Conservation (phyloP, 2,888 invertebrate genomes). For the Diplolepis rosae region DNA sequence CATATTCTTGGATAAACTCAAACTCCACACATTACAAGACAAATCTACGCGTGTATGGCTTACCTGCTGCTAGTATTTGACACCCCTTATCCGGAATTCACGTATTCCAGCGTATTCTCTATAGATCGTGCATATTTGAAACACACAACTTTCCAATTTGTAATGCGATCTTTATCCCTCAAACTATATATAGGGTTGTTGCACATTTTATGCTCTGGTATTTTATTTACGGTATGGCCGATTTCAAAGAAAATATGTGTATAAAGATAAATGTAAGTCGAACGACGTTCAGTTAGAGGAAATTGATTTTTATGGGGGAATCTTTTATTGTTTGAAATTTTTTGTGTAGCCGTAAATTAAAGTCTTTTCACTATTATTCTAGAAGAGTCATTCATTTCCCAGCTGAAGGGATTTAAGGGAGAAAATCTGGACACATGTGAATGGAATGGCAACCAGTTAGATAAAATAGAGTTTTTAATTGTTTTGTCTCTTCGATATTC, state of each 20-base stretch:
- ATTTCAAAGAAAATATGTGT: background rate
- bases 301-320: too few species aligned
- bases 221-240: background rate
- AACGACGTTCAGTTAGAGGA: too few species aligned
- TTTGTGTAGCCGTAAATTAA: too few species aligned
- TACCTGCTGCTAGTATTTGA: constrained; percentile 7
- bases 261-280: too few species aligned
- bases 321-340: too few species aligned
- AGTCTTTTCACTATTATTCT: too few species aligned
- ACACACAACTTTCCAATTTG: background rate
- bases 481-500: too few species aligned
- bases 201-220: background rate
- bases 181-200: background rate
- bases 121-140: background rate
- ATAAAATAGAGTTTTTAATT: background rate
- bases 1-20: background rate
- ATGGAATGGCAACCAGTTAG: background rate
- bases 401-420: too few species aligned
- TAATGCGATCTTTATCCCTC: background rate
- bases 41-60: constrained; percentile 17
- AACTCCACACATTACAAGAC: constrained; percentile 12
- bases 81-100: constrained; percentile 3
- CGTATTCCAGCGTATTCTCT: background rate
- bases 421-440: background rate
- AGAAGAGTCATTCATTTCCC: too few species aligned